Evolutionary conservation across 1,140 invertebrate genomes (phyloP).

Genomic region (Hypsibius dujardini): DNA sequence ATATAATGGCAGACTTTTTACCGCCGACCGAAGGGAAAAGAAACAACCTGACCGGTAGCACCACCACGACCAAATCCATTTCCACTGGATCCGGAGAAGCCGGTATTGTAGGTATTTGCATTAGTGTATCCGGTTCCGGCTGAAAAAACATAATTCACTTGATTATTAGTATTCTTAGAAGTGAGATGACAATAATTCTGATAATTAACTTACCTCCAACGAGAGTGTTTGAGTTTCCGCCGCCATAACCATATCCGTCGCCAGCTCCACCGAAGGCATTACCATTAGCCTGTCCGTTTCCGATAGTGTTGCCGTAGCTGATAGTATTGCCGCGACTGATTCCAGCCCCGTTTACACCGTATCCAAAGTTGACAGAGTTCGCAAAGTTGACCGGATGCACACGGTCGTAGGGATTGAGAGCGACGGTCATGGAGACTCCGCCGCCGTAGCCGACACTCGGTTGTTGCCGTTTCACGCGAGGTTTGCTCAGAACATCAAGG

Average conservation of each 20-base stretch:
- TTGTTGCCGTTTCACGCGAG: background rate
- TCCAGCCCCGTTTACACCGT: background rate
- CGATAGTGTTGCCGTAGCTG: background rate
- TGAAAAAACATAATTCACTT: too few species aligned
- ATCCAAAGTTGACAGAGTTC: background rate
- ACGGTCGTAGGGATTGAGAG: background rate
- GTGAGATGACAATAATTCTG: too few species aligned
- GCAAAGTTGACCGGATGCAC: slow-evolving; percentile 1
- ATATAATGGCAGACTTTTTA: background rate
- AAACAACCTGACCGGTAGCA: background rate
- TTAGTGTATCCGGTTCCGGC: background rate
- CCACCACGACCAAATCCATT: slow-evolving; percentile 8
- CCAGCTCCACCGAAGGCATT: background rate
- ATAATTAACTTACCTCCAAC: background rate
- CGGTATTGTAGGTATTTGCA: background rate
- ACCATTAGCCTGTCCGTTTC: background rate
- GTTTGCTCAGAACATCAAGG: too few species aligned
- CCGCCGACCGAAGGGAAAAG: background rate
- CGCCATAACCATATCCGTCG: background rate
- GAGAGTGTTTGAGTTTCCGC: background rate
- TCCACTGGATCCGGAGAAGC: background rate
- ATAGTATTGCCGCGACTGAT: background rate
- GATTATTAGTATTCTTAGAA: too few species aligned
- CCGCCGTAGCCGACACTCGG: background rate
- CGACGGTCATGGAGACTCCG: background rate